Conservation (phyloP, 2,797 vertebrate genomes). For the Lagorchestes hirsutus region DNA sequence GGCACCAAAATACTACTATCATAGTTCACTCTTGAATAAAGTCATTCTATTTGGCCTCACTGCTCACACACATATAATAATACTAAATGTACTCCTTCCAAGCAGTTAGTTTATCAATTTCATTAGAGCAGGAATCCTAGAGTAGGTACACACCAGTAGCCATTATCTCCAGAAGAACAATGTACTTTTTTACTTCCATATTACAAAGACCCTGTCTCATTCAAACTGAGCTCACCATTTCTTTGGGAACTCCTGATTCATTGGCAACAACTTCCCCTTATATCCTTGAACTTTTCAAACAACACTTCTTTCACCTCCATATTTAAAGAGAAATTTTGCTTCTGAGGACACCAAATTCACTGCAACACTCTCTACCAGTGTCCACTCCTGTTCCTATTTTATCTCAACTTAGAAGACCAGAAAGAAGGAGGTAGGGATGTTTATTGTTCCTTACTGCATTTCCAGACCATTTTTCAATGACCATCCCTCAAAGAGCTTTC, state of each 20-base stretch:
- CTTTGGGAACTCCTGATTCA: neutral
- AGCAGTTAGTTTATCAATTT: neutral
- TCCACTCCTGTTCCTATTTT: neutral
- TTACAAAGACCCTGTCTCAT: neutral
- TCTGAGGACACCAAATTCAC: neutral
- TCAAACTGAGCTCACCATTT: neutral
- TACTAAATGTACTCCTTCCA: neutral
- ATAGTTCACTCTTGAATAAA: neutral
- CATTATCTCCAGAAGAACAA: neutral
- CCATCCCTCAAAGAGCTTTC: neutral
- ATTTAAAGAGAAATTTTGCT: neutral
- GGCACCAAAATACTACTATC: neutral
- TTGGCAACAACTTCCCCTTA: neutral
- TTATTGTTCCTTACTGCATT: neutral
- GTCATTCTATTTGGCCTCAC: neutral
- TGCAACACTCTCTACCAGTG: neutral
- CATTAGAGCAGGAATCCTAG: neutral
- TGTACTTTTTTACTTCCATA: neutral
- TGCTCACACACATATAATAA: neutral
- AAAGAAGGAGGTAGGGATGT: neutral
- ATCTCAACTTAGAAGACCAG: neutral
- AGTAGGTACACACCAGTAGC: neutral
- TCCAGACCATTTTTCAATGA: neutral
- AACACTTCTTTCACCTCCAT: neutral
- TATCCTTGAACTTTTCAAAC: neutral